Percentiles rank a stretch among this genome's conserved stretches.
Evolutionary conservation across 2,113 vertebrate species (phyloP).

Genomic region (Chionomys nivalis): DNA sequence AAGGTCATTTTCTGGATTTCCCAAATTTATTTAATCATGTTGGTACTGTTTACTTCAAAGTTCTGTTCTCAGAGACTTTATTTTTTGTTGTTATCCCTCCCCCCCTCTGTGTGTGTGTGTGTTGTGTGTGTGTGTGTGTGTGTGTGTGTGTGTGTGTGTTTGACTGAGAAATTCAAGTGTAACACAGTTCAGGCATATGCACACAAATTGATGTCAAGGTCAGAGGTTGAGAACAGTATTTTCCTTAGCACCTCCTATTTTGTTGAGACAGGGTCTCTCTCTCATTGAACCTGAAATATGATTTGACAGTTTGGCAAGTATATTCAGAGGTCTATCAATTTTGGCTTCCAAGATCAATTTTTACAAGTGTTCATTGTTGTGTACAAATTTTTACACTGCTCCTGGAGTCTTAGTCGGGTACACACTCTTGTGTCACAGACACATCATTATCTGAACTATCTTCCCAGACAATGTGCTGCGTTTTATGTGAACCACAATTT

Average conservation of each 20-base stretch:
- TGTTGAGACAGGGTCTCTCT: not conserved
- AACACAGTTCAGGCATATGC: not conserved
- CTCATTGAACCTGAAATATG: not conserved
- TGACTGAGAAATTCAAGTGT: not conserved
- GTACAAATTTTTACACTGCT: not conserved
- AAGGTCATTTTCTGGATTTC: not conserved
- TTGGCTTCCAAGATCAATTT: not conserved
- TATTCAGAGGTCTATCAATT: not conserved
- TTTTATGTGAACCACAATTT: not conserved
- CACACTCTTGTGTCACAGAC: not conserved
- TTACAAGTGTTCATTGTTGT: not conserved
- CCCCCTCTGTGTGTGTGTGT: too few species aligned
- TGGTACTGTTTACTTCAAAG: not conserved
- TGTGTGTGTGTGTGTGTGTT: not conserved
- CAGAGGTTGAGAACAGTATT: rapidly evolving
- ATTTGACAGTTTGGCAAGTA: rapidly evolving
- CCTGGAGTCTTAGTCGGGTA: too few species aligned
- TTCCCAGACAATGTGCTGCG: not conserved
- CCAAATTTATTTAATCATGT: not conserved
- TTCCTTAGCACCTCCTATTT: not conserved
- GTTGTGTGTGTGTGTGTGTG: not conserved
- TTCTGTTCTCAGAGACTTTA: not conserved
- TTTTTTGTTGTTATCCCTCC: not conserved
- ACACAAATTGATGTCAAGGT: not conserved
- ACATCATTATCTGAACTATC: not conserved